A percentile compares a stretch with the other conserved stretches of the same genome.
These are phyloP conservation scores for Gonatopus flavifemur DNA, from an alignment of 1,140 invertebrate genomes.

Conservation along the genomic window DNA sequence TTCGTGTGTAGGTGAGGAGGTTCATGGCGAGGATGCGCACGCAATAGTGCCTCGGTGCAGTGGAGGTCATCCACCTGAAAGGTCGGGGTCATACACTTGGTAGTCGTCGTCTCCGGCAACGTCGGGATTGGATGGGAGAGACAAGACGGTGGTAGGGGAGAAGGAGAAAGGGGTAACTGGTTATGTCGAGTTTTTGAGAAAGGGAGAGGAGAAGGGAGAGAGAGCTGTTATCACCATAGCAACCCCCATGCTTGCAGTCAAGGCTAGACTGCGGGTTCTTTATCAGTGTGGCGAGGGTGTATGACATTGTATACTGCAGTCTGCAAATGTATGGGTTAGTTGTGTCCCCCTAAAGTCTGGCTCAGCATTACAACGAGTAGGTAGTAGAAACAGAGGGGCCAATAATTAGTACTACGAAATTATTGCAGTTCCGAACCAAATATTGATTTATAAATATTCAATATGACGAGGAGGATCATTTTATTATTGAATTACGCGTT, in stretches of 20 bases:
- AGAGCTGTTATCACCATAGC: conserved; percentile 48
- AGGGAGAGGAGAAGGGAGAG: neutral
- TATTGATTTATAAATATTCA: too few species aligned
- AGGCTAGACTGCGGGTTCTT: conserved; percentile 52
- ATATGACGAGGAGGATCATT: too few species aligned
- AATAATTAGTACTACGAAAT: too few species aligned
- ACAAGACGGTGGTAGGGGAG: conserved; percentile 5
- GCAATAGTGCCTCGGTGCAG: conserved; percentile 50
- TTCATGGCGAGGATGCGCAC: conserved; percentile 33
- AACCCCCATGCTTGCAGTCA: conserved; percentile 55
- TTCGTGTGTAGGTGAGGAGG: conserved; percentile 28
- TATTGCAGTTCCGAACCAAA: too few species aligned
- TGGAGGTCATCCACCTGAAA: conserved; percentile 60
- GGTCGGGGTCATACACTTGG: conserved; percentile 56
- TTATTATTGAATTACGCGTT: too few species aligned
- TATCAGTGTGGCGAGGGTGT: conserved; percentile 26
- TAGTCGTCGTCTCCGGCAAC: conserved; percentile 24
- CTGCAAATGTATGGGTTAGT: too few species aligned
- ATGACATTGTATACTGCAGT: conserved; percentile 24
- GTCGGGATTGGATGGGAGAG: conserved; percentile 18
- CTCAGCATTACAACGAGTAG: too few species aligned
- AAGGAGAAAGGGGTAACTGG: neutral
- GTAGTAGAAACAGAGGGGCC: too few species aligned
- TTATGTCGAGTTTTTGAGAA: neutral
- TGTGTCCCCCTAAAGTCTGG: too few species aligned